Conservation (phyloP, 2,888 invertebrate genomes). For the Shargacucullia verbasci region DNA sequence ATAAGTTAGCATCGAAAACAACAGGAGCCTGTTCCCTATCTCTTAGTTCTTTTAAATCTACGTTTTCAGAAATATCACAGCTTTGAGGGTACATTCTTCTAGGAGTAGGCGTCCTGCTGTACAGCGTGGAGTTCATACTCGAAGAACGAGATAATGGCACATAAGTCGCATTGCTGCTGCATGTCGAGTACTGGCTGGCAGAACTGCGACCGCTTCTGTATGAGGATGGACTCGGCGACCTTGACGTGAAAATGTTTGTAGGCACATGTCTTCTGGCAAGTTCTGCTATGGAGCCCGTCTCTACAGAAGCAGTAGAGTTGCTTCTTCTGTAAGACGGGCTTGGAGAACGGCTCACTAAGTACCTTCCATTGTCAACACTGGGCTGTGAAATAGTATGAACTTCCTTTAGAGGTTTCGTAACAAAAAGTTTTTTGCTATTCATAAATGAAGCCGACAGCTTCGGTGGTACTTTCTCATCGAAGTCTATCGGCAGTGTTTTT, state of each 20-base stretch:
- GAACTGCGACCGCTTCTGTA: conserved; percentile 81
- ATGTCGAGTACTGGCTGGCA: conserved; percentile 83
- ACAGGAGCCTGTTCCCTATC: conserved; percentile 93
- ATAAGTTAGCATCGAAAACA: conserved; percentile 94
- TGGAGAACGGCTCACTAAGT: conserved; percentile 73
- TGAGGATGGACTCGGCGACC: conserved; percentile 89
- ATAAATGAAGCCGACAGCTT: conserved; percentile 69
- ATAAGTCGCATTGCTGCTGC: conserved; percentile 83
- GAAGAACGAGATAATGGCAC: conserved; percentile 82
- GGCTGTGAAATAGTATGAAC: conserved; percentile 76
- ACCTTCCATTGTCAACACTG: conserved; percentile 70
- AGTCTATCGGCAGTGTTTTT: conserved; percentile 83
- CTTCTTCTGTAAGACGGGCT: conserved; percentile 82
- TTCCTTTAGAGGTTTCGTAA: conserved; percentile 83
- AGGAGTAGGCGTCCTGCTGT: conserved; percentile 87
- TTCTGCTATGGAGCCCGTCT: conserved; percentile 86
- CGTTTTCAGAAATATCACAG: conserved; percentile 79
- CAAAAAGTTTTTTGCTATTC: conserved; percentile 79
- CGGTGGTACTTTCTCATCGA: conserved; percentile 79
- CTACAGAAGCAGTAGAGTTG: conserved; percentile 78
- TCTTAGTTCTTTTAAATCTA: conserved; percentile 89
- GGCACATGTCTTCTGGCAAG: conserved; percentile 82
- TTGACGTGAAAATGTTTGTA: conserved; percentile 75
- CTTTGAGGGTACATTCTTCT: conserved; percentile 92
- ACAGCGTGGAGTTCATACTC: conserved; percentile 79